A percentile compares a stretch with the other conserved stretches of the same genome.
phyloP scores from a whole-genome alignment of 2,888 invertebrate species.

The Drosophila multiciliata region DNA sequence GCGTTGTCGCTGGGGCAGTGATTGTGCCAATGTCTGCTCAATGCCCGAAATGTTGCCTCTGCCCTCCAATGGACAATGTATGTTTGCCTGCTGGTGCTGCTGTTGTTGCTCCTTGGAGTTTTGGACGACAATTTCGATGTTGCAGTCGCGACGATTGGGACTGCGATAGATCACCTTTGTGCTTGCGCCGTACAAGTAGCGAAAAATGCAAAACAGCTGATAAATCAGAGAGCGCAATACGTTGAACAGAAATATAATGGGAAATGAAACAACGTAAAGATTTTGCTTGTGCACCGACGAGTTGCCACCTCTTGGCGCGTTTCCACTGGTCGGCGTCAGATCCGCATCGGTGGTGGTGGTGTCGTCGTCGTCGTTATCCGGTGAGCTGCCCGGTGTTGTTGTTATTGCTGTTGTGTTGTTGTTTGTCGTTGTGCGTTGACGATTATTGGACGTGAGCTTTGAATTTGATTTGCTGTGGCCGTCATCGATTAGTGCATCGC shows the following conservation, averaged over 20 bases:
- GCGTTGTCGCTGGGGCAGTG: conserved; percentile 71
- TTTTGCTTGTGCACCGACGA: conserved; percentile 95
- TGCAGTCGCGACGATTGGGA: conserved; percentile 85
- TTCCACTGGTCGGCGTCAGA: conserved; percentile 65
- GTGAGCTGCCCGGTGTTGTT: conserved; percentile 76
- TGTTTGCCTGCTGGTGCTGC: conserved; percentile 38
- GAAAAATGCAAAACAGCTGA: conserved; percentile 94
- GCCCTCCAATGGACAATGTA: conserved; percentile 45
- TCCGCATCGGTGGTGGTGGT: conserved; percentile 67
- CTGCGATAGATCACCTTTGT: conserved; percentile 89
- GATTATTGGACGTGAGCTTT: conserved; percentile 52
- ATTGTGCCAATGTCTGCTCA: conserved; percentile 35
- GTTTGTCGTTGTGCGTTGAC: conserved; percentile 32
- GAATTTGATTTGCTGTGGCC: conserved; percentile 66
- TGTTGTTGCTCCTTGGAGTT: conserved; percentile 71
- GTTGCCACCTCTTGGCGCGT: conserved; percentile 76
- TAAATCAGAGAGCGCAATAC: conserved; percentile 92
- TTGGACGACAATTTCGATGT: conserved; percentile 87
- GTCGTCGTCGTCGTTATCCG: conserved; percentile 69
- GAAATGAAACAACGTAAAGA: conserved; percentile 94
- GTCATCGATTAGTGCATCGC: conserved; percentile 82
- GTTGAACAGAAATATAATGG: conserved; percentile 94
- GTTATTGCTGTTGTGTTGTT: conserved; percentile 19
- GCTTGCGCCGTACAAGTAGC: conserved; percentile 93
- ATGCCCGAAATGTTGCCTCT: conserved; percentile 17